A percentile compares a stretch with the other conserved stretches of the same genome.
Evolutionary conservation across 1,140 invertebrate species (phyloP).

Genomic region (Pachyrhynchus sulphureomaculatus): DNA sequence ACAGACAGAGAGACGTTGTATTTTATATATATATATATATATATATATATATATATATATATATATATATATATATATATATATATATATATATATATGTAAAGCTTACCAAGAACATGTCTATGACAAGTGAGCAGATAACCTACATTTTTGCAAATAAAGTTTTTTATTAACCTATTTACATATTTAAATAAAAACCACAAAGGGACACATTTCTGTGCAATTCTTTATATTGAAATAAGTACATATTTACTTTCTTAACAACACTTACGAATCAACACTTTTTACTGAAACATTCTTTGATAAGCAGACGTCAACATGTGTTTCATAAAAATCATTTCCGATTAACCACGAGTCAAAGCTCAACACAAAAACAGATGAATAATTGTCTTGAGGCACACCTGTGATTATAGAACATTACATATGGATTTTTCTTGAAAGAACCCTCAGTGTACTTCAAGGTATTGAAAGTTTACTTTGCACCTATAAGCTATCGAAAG

Average conservation of each 20-base stretch:
- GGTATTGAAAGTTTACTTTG: slow-evolving; percentile 25
- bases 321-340: slow-evolving; percentile 6
- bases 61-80: too few relatives aligned
- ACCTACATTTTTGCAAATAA: too few relatives aligned
- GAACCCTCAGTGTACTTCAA: slow-evolving; percentile 16
- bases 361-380: slow-evolving; percentile 17
- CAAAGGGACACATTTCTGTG: background rate
- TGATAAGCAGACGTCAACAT: background rate
- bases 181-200: too few relatives aligned
- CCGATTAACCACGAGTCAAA: slow-evolving; percentile 4
- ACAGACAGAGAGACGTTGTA: too few relatives aligned
- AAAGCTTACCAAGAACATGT: too few relatives aligned
- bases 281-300: background rate
- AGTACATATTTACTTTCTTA: too few relatives aligned
- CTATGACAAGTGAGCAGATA: too few relatives aligned
- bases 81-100: too few relatives aligned
- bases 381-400: slow-evolving; percentile 25
- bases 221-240: too few relatives aligned
- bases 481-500: slow-evolving; percentile 15
- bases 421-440: slow-evolving; percentile 31
- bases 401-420: slow-evolving; percentile 29
- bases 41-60: too few relatives aligned
- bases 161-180: too few relatives aligned
- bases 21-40: too few relatives aligned
- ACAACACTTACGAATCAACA: background rate